Conservation (phyloP, 2,888 invertebrate genomes). For the Protula sp. region DNA sequence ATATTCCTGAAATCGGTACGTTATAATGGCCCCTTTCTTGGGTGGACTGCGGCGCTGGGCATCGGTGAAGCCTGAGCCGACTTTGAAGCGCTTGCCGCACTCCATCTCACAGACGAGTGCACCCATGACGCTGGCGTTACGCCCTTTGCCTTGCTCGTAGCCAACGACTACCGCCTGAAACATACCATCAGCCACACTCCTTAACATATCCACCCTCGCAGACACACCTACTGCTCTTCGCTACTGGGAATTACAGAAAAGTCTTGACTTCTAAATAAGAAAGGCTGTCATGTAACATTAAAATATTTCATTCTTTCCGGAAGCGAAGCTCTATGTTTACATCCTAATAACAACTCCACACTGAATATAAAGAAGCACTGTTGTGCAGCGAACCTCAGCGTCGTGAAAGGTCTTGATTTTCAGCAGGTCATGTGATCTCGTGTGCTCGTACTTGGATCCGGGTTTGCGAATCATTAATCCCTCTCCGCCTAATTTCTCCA, state of each 20-base stretch:
- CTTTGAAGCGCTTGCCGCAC: slow-evolving; percentile 43
- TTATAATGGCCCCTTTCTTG: slow-evolving; percentile 46
- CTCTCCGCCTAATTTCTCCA: slow-evolving; percentile 42
- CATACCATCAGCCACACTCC: no score
- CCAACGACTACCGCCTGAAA: slow-evolving; percentile 45
- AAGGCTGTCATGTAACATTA: no score
- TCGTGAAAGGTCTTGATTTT: slow-evolving; percentile 50
- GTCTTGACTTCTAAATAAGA: no score
- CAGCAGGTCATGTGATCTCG: slow-evolving; percentile 39
- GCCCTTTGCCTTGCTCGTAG: slow-evolving; percentile 40
- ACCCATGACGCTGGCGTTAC: slow-evolving; percentile 33
- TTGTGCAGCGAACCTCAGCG: slow-evolving; percentile 49
- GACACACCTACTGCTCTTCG: no score
- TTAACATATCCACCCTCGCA: no score
- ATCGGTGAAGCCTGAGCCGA: slow-evolving; percentile 47
- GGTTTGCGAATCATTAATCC: slow-evolving; percentile 48
- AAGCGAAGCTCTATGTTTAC: no score
- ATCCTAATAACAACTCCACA: no score
- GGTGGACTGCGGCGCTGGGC: slow-evolving; percentile 42
- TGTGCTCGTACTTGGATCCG: slow-evolving; percentile 39
- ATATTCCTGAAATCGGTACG: slow-evolving; percentile 49
- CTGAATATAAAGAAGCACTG: no score
- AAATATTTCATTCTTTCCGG: no score
- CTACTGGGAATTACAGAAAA: no score
- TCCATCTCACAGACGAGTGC: slow-evolving; percentile 43